Conservation (phyloP, 35 echinoderm and acorn worm species). For the Heliocidaris erythrogramma region DNA sequence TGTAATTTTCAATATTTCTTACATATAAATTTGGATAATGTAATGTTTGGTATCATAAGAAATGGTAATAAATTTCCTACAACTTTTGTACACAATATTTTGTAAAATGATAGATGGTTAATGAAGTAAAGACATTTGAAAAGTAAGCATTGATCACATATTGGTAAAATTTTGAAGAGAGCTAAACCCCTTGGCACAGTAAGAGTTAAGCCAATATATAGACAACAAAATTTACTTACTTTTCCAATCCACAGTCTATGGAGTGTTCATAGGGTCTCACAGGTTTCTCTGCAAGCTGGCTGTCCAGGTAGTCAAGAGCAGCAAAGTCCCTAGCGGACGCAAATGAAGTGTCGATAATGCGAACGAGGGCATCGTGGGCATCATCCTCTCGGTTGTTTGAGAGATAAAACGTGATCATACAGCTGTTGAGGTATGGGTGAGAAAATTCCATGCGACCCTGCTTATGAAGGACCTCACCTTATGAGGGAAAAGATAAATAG, state of each 20-base stretch:
- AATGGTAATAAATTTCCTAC: too few species aligned
- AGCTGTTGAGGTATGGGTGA: conserved; percentile 38
- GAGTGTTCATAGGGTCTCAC: conserved; percentile 48
- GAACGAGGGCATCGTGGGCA: conserved; percentile 19
- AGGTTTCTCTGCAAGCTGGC: conserved; percentile 54
- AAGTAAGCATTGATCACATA: too few species aligned
- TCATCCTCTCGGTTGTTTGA: not conserved
- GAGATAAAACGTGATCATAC: conserved; percentile 57
- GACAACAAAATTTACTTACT: too few species aligned
- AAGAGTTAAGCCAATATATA: too few species aligned
- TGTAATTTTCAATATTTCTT: too few species aligned
- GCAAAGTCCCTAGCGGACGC: conserved; percentile 43
- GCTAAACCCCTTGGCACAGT: too few species aligned
- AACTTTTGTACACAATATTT: too few species aligned
- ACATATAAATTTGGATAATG: too few species aligned
- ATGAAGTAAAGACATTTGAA: too few species aligned
- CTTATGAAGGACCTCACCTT: conserved; percentile 61
- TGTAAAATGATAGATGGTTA: too few species aligned
- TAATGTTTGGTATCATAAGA: too few species aligned
- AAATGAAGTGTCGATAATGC: conserved; percentile 48
- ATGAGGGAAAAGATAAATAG: not conserved
- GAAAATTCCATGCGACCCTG: conserved; percentile 61
- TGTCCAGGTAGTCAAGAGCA: conserved; percentile 36
- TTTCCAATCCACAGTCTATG: conserved; percentile 60
- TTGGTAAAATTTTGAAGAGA: too few species aligned